Conservation (phyloP, 2,888 invertebrate genomes). For the Orchesellides sinensis region DNA sequence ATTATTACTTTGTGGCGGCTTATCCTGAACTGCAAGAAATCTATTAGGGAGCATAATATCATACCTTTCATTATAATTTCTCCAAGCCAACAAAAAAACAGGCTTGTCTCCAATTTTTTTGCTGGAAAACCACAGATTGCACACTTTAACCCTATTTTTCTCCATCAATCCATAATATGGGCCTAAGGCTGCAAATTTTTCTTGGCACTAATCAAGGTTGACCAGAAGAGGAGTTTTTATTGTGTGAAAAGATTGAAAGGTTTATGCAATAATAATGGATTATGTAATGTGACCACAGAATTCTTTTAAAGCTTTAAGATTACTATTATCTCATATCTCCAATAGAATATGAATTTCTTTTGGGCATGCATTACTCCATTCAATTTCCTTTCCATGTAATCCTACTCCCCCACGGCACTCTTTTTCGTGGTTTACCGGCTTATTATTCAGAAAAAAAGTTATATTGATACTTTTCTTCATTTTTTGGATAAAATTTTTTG, state of each 20-base stretch:
- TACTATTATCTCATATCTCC: conserved; percentile 12
- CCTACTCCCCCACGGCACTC: background rate
- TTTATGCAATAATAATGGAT: background rate
- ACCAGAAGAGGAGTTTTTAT: background rate
- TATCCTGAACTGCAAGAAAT: conserved; percentile 16
- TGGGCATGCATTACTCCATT: too few species aligned
- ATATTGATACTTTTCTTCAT: background rate
- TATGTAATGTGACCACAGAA: background rate
- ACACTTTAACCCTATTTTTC: background rate
- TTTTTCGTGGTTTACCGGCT: conserved; percentile 21
- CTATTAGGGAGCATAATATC: conserved; percentile 1
- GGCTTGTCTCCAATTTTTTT: background rate
- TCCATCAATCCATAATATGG: conserved; percentile 1
- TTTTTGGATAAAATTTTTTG: conserved; percentile 15
- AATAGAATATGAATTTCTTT: too few species aligned
- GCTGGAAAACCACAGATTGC: conserved; percentile 26
- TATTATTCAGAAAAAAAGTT: background rate
- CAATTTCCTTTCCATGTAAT: background rate
- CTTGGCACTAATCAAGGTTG: conserved; percentile 8
- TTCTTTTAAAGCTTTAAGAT: too few species aligned
- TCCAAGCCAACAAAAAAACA: background rate
- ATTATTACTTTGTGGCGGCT: too few species aligned
- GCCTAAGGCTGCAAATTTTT: background rate
- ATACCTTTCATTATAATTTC: background rate
- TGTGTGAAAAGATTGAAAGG: too few species aligned